Evolutionary conservation across 2,888 invertebrate genomes (phyloP).

Genomic region (Watsonalla cultraria): DNA sequence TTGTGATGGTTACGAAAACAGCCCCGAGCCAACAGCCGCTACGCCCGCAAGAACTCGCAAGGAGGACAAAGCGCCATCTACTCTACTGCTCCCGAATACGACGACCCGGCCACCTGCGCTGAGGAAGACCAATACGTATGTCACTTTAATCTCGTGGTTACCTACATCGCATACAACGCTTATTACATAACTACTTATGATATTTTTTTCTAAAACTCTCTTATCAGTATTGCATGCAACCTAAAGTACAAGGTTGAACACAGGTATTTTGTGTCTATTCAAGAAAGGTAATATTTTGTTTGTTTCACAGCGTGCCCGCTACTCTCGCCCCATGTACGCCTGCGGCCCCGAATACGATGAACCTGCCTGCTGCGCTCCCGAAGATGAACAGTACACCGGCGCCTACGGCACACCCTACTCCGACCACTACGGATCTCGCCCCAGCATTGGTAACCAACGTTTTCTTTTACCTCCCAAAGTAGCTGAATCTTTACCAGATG

Average conservation of each 20-base stretch:
- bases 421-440: constrained; percentile 92
- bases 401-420: constrained; percentile 94
- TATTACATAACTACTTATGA: too few species aligned
- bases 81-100: constrained; percentile 92
- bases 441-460: constrained; percentile 81
- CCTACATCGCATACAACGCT: not conserved
- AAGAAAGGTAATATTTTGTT: too few species aligned
- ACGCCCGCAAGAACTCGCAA: constrained; percentile 85
- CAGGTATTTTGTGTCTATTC: too few species aligned
- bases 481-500: too few species aligned
- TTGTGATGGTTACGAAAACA: constrained; percentile 15
- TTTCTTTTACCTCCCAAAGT: not conserved
- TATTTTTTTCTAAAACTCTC: too few species aligned
- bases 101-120: constrained; percentile 95
- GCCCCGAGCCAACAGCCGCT: constrained; percentile 84
- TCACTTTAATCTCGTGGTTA: not conserved
- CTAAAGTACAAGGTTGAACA: too few species aligned
- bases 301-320: constrained; percentile 77
- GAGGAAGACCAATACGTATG: constrained; percentile 93
- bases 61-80: constrained; percentile 91
- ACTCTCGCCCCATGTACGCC: constrained; percentile 84
- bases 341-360: constrained; percentile 94
- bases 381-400: constrained; percentile 94
- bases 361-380: constrained; percentile 94
- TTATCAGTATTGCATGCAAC: not conserved